These are phyloP conservation scores for Lepus europaeus DNA, from an alignment of 2,113 vertebrate species.

Conservation along the genomic window DNA sequence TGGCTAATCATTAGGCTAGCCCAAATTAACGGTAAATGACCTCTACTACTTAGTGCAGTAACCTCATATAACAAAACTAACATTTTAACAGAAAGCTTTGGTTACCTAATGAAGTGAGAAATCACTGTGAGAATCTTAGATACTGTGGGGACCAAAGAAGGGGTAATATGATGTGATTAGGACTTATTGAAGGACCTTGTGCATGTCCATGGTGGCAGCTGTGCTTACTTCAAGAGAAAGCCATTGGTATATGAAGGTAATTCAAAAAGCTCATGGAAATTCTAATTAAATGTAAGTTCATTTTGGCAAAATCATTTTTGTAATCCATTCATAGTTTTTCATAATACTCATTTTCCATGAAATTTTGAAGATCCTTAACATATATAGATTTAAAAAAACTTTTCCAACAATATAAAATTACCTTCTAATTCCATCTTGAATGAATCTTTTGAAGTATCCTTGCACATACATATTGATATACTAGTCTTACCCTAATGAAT, in stretches of 20 bases:
- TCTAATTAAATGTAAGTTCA: no score
- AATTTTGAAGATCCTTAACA: no score
- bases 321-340: no score
- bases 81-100: neutral
- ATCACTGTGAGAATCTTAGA: neutral
- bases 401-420: no score
- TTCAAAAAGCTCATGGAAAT: no score
- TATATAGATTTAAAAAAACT: no score
- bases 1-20: neutral
- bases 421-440: no score
- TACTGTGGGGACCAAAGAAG: neutral
- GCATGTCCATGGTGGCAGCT: neutral
- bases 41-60: neutral
- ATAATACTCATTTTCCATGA: no score
- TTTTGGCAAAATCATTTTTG: no score
- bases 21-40: neutral
- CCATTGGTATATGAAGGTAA: no score
- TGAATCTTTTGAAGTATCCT: no score
- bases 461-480: neutral
- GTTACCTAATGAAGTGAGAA: slow-evolving; percentile 16
- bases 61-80: neutral
- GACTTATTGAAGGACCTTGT: neutral
- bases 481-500: neutral
- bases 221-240: neutral
- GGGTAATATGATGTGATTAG: neutral